Conservation (phyloP, 2,113 vertebrate genomes). For the Malaclemys terrapin region DNA sequence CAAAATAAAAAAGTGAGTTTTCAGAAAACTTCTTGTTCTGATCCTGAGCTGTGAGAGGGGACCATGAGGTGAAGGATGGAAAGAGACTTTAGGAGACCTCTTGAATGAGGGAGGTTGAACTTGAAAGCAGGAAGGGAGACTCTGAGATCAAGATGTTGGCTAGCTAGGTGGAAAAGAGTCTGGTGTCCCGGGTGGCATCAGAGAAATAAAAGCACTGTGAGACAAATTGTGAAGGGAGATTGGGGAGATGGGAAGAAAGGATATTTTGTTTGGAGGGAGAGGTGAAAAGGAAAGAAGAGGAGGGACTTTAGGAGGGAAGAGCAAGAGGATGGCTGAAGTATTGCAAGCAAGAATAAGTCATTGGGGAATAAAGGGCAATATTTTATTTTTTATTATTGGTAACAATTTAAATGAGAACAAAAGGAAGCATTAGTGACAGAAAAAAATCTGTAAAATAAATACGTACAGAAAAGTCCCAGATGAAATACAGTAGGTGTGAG, state of each 20-base stretch:
- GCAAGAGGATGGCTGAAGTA: constrained; percentile 26
- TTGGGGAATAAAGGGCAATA: constrained; percentile 43
- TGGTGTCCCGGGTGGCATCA: not conserved
- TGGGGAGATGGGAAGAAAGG: constrained; percentile 62
- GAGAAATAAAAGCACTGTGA: constrained; percentile 36
- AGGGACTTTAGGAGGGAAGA: constrained; percentile 20
- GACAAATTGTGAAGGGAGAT: constrained; percentile 29
- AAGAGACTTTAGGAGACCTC: not conserved
- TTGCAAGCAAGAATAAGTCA: constrained; percentile 43
- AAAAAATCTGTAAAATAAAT: constrained; percentile 2
- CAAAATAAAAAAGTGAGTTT: not conserved
- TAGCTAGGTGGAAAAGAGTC: not conserved
- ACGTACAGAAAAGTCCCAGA: constrained; percentile 13
- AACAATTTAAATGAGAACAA: constrained; percentile 53
- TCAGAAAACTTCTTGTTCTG: not conserved
- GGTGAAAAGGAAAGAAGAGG: constrained; percentile 37
- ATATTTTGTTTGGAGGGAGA: constrained; percentile 48
- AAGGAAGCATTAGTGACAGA: not conserved
- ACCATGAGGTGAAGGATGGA: not conserved
- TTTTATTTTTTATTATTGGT: constrained; percentile 43
- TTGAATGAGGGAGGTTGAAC: not conserved
- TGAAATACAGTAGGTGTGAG: not conserved
- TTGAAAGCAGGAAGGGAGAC: not conserved
- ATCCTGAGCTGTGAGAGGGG: not conserved
- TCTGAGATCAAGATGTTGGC: not conserved